These are phyloP conservation scores for Peromyscus maniculatus DNA, from an alignment of 2,113 vertebrate genomes.

Conservation along the genomic window DNA sequence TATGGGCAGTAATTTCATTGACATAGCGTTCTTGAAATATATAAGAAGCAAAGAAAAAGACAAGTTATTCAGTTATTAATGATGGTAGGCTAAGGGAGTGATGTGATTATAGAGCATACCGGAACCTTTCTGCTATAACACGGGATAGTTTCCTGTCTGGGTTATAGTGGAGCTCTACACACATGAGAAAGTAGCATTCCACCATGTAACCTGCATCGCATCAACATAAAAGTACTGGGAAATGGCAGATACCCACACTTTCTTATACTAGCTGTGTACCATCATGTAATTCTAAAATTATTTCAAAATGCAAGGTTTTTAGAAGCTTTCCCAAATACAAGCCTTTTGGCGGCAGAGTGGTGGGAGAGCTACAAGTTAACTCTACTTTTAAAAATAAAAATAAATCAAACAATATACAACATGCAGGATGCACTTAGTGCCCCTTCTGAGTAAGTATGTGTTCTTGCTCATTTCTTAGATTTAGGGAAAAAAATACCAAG, in stretches of 20 bases:
- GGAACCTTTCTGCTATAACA: neutral
- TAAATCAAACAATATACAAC: neutral
- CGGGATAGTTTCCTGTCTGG: neutral
- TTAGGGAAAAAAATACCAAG: neutral
- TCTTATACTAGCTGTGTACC: neutral
- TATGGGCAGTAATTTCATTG: neutral
- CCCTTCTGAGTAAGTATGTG: neutral
- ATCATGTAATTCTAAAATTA: neutral
- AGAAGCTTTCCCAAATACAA: neutral
- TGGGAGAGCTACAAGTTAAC: neutral
- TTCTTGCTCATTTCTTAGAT: neutral
- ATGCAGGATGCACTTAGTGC: neutral
- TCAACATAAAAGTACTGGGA: neutral
- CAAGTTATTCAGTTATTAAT: neutral
- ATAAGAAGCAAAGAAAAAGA: neutral
- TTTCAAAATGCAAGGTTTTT: neutral
- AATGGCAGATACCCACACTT: neutral
- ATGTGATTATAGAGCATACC: neutral
- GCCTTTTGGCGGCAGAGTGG: neutral
- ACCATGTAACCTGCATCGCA: neutral
- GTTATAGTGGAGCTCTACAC: neutral
- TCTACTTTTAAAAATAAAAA: conserved; percentile 32
- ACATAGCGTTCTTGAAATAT: neutral
- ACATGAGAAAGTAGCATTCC: neutral
- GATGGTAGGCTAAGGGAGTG: neutral